Evolutionary conservation across 2,797 vertebrate genomes (phyloP), one percentile per base, ranked within the genome.

Genomic region (Sylvia borin): DNA sequence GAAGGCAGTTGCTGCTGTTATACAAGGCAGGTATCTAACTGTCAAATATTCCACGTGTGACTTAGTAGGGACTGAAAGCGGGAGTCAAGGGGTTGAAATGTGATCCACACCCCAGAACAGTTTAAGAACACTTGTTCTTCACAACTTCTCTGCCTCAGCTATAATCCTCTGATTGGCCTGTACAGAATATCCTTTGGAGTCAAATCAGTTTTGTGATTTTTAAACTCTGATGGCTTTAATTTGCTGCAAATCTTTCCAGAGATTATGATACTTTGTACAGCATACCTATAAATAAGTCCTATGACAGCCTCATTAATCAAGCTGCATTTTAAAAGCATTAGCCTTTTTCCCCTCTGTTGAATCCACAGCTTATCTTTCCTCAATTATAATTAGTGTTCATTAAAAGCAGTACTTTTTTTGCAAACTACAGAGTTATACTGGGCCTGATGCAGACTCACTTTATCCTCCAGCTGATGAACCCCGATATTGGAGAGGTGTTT

Each of bases 271-370:
- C 88, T 95, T 96, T 88, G 76, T 91, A 93, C 89, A 91, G 62
- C 73, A 90, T 47, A 85, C 72, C 81, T 90, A 93, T 96, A 96
- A 96, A 96, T 96, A 94, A 90, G 6, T 96, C 94, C 40, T 91
- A 36, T 93, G 90, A 90, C 79, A 93, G 76, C 45, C 70, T 94
- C 76, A 93, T 96, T 96, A 96, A 97, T 94, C 94, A 96, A 85
- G 53, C 58, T 92, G 82, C 76, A 82, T 96, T 96, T 96, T 92
- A 84, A 95, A 97, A 92, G 66, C 89, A 96, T 95, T 97, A 96
- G 79, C 51, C 85, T 93, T 95, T 96, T 92, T 4, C 66, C 85
- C 73, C 91, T 93, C 90, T 91, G 82, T 96, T 96, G 95, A 92
- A 94, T 95, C 76, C 76, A 91, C 4, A 27, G 81, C 79, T 94